These are phyloP conservation scores for Eupithecia dodoneata DNA, from an alignment of 2,888 invertebrate species.

Conservation along the genomic window DNA sequence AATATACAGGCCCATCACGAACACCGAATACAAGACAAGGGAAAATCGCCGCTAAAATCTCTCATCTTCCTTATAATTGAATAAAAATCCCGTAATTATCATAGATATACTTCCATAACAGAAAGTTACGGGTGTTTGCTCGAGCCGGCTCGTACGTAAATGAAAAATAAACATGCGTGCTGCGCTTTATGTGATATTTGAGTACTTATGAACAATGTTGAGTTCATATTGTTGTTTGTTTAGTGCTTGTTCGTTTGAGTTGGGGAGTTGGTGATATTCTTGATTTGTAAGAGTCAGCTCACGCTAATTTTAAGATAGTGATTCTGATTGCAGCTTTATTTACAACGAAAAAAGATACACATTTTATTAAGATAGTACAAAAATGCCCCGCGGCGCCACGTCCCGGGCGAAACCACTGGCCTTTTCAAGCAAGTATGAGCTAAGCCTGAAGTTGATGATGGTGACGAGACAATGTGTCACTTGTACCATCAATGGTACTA, in stretches of 20 bases:
- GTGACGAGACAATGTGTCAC: too few species aligned
- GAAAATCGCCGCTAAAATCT: constrained; percentile 33
- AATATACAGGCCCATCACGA: constrained; percentile 26
- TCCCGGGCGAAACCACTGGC: too few species aligned
- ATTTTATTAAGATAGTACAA: too few species aligned
- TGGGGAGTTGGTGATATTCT: not conserved
- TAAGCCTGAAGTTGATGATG: too few species aligned
- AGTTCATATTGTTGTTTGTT: constrained; percentile 45
- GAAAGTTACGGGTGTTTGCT: constrained; percentile 37
- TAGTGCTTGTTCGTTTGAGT: constrained; percentile 23
- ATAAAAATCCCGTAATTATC: constrained; percentile 45
- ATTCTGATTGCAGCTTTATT: too few species aligned
- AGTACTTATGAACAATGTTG: constrained; percentile 74
- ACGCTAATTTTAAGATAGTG: too few species aligned
- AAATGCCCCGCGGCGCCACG: too few species aligned
- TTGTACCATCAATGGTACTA: too few species aligned
- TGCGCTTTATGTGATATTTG: constrained; percentile 69
- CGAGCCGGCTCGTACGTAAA: constrained; percentile 71
- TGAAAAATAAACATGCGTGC: constrained; percentile 82
- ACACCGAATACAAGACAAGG: constrained; percentile 30
- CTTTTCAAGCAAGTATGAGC: too few species aligned
- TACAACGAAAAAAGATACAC: too few species aligned
- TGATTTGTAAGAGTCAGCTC: not conserved
- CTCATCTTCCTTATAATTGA: constrained; percentile 40
- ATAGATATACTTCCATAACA: constrained; percentile 42